These are phyloP conservation scores for Protonibea diacanthus DNA, from an alignment of 2,797 vertebrate species.

Conservation along the genomic window DNA sequence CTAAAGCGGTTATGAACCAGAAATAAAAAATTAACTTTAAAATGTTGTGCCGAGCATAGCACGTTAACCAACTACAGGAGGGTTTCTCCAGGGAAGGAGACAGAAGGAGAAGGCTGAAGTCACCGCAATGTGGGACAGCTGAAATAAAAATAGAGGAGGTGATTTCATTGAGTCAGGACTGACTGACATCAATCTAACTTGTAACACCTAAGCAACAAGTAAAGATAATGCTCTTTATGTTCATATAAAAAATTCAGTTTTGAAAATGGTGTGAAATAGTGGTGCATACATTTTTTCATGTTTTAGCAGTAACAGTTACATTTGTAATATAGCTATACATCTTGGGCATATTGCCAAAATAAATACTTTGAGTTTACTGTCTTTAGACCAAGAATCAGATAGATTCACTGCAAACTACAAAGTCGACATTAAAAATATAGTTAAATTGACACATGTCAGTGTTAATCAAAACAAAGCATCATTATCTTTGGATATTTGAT, in stretches of 20 bases:
- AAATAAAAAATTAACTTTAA: conserved; percentile 78
- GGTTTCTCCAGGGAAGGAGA: conserved; percentile 38
- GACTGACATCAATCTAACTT: background rate
- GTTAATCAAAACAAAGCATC: background rate
- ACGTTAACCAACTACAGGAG: conserved; percentile 59
- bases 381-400: background rate
- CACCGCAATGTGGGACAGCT: conserved; percentile 44
- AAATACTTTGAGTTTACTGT: background rate
- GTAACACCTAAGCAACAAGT: background rate
- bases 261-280: background rate
- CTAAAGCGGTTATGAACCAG: conserved; percentile 67
- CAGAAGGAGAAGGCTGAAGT: conserved; percentile 29
- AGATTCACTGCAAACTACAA: background rate
- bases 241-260: background rate
- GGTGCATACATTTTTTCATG: background rate
- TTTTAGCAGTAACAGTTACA: background rate
- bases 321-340: background rate
- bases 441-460: background rate
- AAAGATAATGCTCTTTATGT: background rate
- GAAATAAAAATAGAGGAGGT: conserved; percentile 48
- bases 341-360: background rate
- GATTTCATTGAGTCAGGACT: conserved; percentile 30
- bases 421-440: background rate
- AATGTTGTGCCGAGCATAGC: conserved; percentile 58
- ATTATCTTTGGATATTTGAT: background rate